A percentile compares a stretch with the other conserved stretches of the same genome.
Conservation (phyloP, 2,797 vertebrate genomes). For the Sebastes kiyomatsui region DNA sequence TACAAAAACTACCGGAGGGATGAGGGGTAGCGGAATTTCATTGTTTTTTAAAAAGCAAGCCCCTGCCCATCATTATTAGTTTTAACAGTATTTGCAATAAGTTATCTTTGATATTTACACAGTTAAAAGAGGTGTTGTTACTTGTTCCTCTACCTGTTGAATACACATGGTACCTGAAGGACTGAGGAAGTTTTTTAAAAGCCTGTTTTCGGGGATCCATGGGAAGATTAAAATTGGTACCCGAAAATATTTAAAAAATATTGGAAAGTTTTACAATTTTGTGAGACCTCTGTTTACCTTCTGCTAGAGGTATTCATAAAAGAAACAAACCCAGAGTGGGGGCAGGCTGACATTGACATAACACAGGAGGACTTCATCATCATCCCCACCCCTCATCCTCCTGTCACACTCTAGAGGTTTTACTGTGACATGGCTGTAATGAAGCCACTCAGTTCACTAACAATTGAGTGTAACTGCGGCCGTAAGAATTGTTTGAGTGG, state of each 20-base stretch:
- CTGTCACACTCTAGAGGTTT: slow-evolving; percentile 40
- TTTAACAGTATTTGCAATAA: not conserved
- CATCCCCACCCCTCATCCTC: not conserved
- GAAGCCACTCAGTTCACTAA: slow-evolving; percentile 53
- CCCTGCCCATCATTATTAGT: not conserved
- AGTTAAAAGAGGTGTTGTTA: not conserved
- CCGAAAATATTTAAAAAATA: not conserved
- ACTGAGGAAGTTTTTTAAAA: not conserved
- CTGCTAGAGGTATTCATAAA: too few species aligned
- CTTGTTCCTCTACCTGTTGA: not conserved
- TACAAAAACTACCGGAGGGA: not conserved
- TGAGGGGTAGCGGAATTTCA: fast-evolving
- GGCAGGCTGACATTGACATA: not conserved
- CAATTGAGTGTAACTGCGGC: slow-evolving; percentile 67
- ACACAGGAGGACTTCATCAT: not conserved
- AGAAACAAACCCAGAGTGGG: not conserved
- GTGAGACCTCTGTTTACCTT: not conserved
- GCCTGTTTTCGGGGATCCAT: too few species aligned
- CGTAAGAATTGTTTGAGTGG: slow-evolving; percentile 32
- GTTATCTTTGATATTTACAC: not conserved
- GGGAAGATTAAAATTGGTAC: not conserved
- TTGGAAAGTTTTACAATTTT: not conserved
- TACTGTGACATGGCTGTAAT: slow-evolving; percentile 44
- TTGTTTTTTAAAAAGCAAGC: not conserved
- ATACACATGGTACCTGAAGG: not conserved